Base-by-base conservation (phyloP, 2,888 invertebrate species). In the Bellardia pandia region DNA sequence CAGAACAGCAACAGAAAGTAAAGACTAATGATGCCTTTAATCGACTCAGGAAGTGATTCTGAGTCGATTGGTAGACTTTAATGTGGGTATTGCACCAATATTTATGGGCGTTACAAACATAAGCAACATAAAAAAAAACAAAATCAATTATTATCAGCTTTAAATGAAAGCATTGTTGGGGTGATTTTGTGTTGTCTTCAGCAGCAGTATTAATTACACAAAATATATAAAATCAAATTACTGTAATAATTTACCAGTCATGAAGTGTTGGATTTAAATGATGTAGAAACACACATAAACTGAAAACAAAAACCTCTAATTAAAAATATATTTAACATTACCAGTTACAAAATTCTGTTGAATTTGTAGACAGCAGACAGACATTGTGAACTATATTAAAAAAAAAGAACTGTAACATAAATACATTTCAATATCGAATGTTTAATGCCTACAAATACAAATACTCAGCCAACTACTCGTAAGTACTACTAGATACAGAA, bases 281-380 rank as follows among this genome's bases (percentile, higher is more conserved):
- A 40, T 64, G n/a, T 40, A 64, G 40, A 37, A 40, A 16, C 1
- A 8, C 3, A 40, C 3, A 16, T 9, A 23, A 9, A 40, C 40
- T n/a, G 6, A 30, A 30, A 58, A 64, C 7, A n/a, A 40, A 48
- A 69, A 33, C n/a, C 33, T 48, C 3, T 51, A 69, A 69, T 69
- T 69, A 69, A 69, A 69, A 69, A 69, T 33, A 33, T 33, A 69
- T 69, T 51, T 30, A 42, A 45, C 14, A n/a, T 64, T n/a, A 9
- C 37, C 37, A 11, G 40, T 58, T 58, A 58, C 3, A n/a, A 56
- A 23, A 56, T 56, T 56, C 23, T 56, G 16, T 56, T 23, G 6
- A 23, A 33, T 33, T 42, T 42, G 33, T 30, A 69, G 48, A 48
- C 48, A 48, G 11, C 33, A 69, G 23, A 69, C 45, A 69, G 33